These are phyloP conservation scores for Dysmachus trigonus DNA, from an alignment of 2,888 invertebrate genomes.

Conservation along the genomic window DNA sequence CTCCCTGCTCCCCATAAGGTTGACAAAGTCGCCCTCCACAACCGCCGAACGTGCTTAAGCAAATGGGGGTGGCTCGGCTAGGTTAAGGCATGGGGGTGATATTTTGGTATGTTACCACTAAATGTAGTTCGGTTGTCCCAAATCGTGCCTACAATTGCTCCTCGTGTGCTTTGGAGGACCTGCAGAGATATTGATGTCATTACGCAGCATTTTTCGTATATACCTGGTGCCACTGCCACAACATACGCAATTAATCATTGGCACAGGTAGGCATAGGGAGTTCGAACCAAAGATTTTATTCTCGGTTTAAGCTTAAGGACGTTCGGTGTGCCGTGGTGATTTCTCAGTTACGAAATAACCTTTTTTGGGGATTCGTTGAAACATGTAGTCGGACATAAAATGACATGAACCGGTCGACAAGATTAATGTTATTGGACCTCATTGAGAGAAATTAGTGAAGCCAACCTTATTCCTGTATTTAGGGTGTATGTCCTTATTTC, in stretches of 20 bases:
- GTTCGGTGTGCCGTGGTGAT: background rate
- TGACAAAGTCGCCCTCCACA: background rate
- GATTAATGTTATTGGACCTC: background rate
- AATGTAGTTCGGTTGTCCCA: background rate
- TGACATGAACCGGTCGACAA: background rate
- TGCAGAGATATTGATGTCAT: slow-evolving; percentile 4
- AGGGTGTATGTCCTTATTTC: background rate
- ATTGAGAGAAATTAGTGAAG: background rate
- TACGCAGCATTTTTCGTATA: slow-evolving; percentile 3
- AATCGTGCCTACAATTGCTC: slow-evolving; percentile 1
- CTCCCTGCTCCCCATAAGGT: background rate
- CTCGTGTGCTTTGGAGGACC: background rate
- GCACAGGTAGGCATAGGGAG: background rate
- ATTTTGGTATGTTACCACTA: slow-evolving; percentile 6
- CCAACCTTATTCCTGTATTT: background rate
- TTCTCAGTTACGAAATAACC: background rate
- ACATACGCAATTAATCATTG: slow-evolving; percentile 5
- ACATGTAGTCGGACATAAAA: background rate
- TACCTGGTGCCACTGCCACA: background rate
- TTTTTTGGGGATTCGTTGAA: background rate
- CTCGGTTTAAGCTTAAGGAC: background rate
- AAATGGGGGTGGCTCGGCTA: background rate
- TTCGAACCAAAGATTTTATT: background rate
- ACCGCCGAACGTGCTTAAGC: background rate
- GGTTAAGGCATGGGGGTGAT: background rate